phyloP scores from a whole-genome alignment of 2,888 invertebrate species.

The Cenopis cana region DNA sequence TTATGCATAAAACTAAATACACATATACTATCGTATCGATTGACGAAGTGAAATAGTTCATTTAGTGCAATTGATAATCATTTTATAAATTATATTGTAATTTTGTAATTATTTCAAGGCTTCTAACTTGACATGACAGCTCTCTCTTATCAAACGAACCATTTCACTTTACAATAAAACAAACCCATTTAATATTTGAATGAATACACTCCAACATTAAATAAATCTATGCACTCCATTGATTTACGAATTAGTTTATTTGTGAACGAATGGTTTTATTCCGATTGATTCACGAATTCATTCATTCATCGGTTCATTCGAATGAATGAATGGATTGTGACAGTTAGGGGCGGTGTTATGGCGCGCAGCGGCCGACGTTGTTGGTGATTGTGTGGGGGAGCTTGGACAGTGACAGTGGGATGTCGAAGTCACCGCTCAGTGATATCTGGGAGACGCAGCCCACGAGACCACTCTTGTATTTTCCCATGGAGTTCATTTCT shows the following conservation, averaged over 20 bases:
- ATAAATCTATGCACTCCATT: slow-evolving; percentile 20
- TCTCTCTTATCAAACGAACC: slow-evolving; percentile 19
- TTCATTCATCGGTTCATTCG: slow-evolving; percentile 42
- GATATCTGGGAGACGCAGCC: slow-evolving; percentile 94
- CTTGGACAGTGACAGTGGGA: slow-evolving; percentile 88
- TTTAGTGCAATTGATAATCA: slow-evolving; percentile 17
- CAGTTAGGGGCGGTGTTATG: slow-evolving; percentile 57
- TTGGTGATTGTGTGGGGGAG: slow-evolving; percentile 86
- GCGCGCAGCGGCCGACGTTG: slow-evolving; percentile 78
- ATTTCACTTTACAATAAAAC: slow-evolving; percentile 46
- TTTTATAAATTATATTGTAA: slow-evolving; percentile 34
- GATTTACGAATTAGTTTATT: not conserved
- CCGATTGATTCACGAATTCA: slow-evolving; percentile 7
- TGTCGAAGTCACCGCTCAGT: slow-evolving; percentile 91
- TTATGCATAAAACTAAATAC: slow-evolving; percentile 39
- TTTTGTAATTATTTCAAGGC: not conserved
- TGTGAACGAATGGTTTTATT: slow-evolving; percentile 48
- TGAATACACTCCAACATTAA: slow-evolving; percentile 25
- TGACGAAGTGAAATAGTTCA: slow-evolving; percentile 46
- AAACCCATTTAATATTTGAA: slow-evolving; percentile 36
- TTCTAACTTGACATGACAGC: not conserved
- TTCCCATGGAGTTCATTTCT: slow-evolving; percentile 88
- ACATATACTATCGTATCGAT: slow-evolving; percentile 14
- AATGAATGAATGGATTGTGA: slow-evolving; percentile 31
- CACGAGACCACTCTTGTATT: slow-evolving; percentile 90